phyloP scores from a whole-genome alignment of 1,140 invertebrate genomes.

The Drosophila kanapiae region DNA sequence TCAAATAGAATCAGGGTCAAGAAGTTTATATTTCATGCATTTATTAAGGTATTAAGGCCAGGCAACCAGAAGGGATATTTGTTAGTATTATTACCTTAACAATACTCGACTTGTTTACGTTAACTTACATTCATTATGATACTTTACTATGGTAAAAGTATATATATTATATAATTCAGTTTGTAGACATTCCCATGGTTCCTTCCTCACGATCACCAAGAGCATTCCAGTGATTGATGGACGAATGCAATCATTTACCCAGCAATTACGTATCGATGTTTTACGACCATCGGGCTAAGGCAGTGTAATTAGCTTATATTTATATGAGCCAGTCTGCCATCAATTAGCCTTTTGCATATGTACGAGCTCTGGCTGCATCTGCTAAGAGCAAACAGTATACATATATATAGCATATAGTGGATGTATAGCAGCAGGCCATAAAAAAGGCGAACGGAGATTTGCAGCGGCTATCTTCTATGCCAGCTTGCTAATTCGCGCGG shows the following conservation, averaged over 20 bases:
- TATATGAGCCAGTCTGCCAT: constrained; percentile 47
- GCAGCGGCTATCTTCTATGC: constrained; percentile 34
- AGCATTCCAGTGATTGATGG: constrained; percentile 27
- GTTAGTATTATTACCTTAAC: too few relatives aligned
- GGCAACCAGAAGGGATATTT: not conserved
- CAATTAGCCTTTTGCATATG: constrained; percentile 35
- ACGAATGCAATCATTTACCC: constrained; percentile 28
- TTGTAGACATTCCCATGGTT: not conserved
- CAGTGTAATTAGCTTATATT: constrained; percentile 39
- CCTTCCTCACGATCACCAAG: not conserved
- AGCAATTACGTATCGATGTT: constrained; percentile 41
- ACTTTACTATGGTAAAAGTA: not conserved
- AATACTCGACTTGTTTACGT: too few relatives aligned
- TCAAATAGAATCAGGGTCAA: not conserved
- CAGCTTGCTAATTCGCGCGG: constrained; percentile 28
- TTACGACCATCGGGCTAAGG: constrained; percentile 26
- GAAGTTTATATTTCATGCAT: not conserved
- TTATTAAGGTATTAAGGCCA: not conserved
- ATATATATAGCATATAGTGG: not conserved
- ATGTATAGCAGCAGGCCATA: not conserved
- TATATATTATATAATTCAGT: not conserved
- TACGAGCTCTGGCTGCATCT: constrained; percentile 15
- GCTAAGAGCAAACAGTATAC: not conserved
- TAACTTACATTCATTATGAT: not conserved
- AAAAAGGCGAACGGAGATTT: constrained; percentile 2